Base-by-base conservation (phyloP, 2,888 invertebrate genomes). In the Thysanoteuthis rhombus region DNA sequence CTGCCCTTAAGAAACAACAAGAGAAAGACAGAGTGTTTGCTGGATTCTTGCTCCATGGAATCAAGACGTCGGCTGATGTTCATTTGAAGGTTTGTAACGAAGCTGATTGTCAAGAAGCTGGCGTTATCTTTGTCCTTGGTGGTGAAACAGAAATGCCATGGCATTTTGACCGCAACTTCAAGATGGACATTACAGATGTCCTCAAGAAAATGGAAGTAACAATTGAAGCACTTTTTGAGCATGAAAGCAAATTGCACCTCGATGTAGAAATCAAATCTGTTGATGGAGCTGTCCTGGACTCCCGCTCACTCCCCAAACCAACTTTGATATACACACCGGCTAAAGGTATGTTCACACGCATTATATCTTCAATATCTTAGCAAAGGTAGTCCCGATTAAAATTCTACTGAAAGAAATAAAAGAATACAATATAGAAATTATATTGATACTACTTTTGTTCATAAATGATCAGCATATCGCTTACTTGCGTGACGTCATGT, bases 141-240 rank as follows among this genome's bases (percentile, higher is more conserved):
- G 95, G 95, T 0, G 90, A 94, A 40, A 93, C 93, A 38, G 95
- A 95, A 93, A 95, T 95, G 95, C 93, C 94, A 0, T 95, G 95
- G 95, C 93, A 92, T n/a, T 95, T 94, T 92, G 89, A 94, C 47
- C 92, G 93, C 22, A 94, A 94, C 38, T 95, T 94, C 94, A 93
- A 94, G 89, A 94, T 93, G 39, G 95, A 95, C 93, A 93, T 95
- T 47, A 94, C 94, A 0, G 89, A 94, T 6, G 90, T 94, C n/a
- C 93, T 95, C 28, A 2, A 92, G 39, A 92, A 93, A 10, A 89
- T 94, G n/a, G 58, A 38, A 19, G n/a, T 94, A 12, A 8, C 92
- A 12, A 38, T 93, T 16, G 93, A 94, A 28, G 93, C 93, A 28
- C n/a, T 94, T 93, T 94, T 94, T 90, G 93, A 94, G 32, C 93